Evolutionary conservation across 2,888 invertebrate genomes (phyloP).

Genomic region (Ptycholaimellus sp.): DNA sequence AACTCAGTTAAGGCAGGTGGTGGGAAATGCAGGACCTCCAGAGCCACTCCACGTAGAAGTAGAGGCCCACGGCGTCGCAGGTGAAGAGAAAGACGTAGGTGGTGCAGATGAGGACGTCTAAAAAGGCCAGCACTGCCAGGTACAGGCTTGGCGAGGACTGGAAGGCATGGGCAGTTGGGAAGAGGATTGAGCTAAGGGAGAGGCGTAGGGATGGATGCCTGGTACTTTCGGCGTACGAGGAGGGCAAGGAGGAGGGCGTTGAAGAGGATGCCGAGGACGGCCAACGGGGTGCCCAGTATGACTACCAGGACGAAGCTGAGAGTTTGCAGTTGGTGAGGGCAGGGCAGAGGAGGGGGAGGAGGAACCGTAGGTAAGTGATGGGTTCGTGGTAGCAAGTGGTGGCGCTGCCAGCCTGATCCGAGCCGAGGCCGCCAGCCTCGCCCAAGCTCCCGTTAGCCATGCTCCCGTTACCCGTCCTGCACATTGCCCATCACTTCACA

Average conservation of each 20-base stretch:
- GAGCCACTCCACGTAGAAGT: conserved; percentile 12
- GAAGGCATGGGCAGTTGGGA: not conserved
- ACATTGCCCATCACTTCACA: too few species aligned
- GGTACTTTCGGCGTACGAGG: not conserved
- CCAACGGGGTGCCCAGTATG: conserved; percentile 17
- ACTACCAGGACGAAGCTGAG: conserved; percentile 15
- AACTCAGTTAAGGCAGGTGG: too few species aligned
- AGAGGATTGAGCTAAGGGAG: not conserved
- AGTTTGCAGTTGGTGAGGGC: too few species aligned
- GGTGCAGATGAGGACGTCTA: conserved; percentile 16
- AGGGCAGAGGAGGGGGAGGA: too few species aligned
- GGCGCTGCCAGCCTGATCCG: too few species aligned
- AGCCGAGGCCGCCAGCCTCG: too few species aligned
- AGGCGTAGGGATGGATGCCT: not conserved
- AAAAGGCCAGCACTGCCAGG: not conserved
- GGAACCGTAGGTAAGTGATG: too few species aligned
- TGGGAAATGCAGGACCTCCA: too few species aligned
- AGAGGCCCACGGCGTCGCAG: conserved; percentile 16
- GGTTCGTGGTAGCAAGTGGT: too few species aligned
- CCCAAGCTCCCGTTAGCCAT: too few species aligned
- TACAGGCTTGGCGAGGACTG: not conserved
- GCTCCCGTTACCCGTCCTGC: too few species aligned
- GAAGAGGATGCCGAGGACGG: conserved; percentile 14
- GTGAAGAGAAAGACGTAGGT: conserved; percentile 20
- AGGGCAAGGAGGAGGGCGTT: conserved; percentile 15